Base-by-base conservation (phyloP, 2,113 vertebrate species). In the Ranitomeya variabilis region DNA sequence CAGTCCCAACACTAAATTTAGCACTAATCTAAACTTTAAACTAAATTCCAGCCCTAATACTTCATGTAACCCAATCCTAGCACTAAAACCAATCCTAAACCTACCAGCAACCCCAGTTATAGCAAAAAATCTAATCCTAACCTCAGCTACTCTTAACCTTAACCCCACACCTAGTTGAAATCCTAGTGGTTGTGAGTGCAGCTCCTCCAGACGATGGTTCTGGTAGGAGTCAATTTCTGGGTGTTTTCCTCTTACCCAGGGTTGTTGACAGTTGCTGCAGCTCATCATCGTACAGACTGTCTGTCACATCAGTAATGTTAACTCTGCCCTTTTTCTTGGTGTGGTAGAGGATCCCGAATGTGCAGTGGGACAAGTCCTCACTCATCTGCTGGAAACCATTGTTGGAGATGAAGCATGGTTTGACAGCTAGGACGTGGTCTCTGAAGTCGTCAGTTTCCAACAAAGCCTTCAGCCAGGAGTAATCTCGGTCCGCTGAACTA, bases 341-440 rank as follows among this genome's bases (percentile, higher is more conserved):
- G 23, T 86, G 84, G 51, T 86, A 86, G 9, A 86, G 71, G 57
- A 86, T 86, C 7, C 54, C 84, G 21, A 76, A 86, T n/a, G 69
- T 77, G 82, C 82, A 84, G 19, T 54, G 64, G 21, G 62, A 69
- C 26, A 86, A 21, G 5, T 77, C 84, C 15, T 86, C 55, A 2
- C 7, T n/a, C 11, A 86, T 1, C 31, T 77, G 15, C 55, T n/a
- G 6, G 9, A 13, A 15, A 7, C 55, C 71, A 57, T 60, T 86
- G 55, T 86, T 86, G 16, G 23, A 60, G n/a, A 74, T n/a, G n/a
- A 9, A 15, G 51, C 26, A 86, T 21, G 23, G 21, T 59, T 7
- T 26, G 55, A 86, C 71, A 3, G 73, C 31, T 12, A 14, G 8
- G 14, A 60, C 54, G 6, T 62, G 55, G 11, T 76, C 71, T 31